These are phyloP conservation scores for Oopsacas minuta DNA, from an alignment of 37 sponge, comb jelly and placozoan genomes.

Conservation along the genomic window DNA sequence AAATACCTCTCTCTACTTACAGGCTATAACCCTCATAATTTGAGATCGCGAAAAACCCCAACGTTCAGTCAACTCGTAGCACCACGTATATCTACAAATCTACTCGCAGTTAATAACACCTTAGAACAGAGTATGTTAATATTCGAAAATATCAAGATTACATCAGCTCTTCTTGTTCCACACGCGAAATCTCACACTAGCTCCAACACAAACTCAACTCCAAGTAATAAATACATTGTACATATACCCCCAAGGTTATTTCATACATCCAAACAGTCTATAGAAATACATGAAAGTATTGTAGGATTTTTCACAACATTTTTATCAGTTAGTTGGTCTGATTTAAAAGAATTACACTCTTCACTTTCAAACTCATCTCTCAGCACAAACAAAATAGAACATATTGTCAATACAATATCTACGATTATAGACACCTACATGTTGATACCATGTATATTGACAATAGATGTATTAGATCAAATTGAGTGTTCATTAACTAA, in stretches of 20 bases:
- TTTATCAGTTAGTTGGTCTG: not conserved
- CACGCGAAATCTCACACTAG: not conserved
- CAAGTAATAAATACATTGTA: not conserved
- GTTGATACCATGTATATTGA: not conserved
- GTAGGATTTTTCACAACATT: not conserved
- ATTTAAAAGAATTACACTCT: not conserved
- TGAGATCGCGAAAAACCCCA: not conserved
- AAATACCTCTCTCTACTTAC: not conserved
- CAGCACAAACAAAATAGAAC: not conserved
- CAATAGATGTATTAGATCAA: not conserved
- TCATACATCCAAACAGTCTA: not conserved
- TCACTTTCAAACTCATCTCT: not conserved
- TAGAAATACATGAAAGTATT: not conserved
- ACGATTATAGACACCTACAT: slow-evolving; percentile 15
- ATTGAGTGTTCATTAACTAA: not conserved
- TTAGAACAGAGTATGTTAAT: not conserved
- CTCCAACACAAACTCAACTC: not conserved
- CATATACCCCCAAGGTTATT: not conserved
- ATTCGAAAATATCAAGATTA: not conserved
- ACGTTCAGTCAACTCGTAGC: not conserved
- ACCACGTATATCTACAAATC: not conserved
- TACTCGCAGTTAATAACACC: not conserved
- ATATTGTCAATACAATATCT: not conserved
- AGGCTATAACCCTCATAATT: not conserved
- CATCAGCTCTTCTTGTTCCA: not conserved